Conservation (phyloP, 2,113 vertebrate genomes). For the Peucedramus taeniatus region DNA sequence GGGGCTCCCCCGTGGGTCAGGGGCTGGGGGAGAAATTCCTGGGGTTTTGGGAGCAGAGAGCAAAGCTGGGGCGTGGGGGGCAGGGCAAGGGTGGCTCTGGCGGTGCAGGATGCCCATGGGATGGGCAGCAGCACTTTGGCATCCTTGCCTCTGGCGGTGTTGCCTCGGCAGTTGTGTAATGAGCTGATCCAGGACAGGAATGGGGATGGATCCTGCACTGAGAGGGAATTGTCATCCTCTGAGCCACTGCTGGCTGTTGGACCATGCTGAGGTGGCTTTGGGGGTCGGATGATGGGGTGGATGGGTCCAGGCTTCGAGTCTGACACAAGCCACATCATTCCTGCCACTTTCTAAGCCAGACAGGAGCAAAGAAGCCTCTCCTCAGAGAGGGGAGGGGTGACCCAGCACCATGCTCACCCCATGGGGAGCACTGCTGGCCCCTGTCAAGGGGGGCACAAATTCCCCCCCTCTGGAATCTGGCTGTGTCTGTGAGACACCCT, state of each 20-base stretch:
- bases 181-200: neutral
- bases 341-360: neutral
- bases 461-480: neutral
- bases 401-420: fast-evolving
- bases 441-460: neutral
- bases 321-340: neutral
- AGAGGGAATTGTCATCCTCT: neutral
- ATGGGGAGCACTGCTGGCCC: neutral
- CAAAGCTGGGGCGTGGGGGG: neutral
- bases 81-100: neutral
- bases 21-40: neutral
- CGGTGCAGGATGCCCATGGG: neutral
- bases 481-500: neutral
- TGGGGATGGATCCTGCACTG: neutral
- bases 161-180: neutral
- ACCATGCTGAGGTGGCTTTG: fast-evolving
- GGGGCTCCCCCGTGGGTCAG: neutral
- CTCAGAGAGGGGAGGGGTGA: fast-evolving
- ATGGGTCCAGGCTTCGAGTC: neutral
- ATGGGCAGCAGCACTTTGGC: neutral
- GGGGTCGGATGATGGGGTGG: neutral
- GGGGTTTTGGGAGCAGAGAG: neutral
- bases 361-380: neutral
- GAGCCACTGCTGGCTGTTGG: neutral
- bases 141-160: neutral